Evolutionary conservation across 37 sponge, comb jelly and placozoan genomes (phyloP), one percentile per base, ranked within the genome.

Genomic region (Halichondria panicea): DNA sequence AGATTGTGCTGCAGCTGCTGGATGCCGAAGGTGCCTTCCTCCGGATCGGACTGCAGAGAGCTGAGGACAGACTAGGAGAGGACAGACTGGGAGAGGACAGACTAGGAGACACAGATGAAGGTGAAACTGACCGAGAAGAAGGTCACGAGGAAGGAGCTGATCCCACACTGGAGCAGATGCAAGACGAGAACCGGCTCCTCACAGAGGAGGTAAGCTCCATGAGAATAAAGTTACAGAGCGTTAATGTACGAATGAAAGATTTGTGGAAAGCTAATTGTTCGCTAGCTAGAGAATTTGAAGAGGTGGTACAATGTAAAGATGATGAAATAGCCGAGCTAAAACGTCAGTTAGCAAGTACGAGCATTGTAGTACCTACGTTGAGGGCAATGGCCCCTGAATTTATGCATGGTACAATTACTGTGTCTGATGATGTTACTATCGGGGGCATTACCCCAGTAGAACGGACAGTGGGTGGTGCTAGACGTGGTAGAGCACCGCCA

Each of bases 401-500:
- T n/a, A n/a, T n/a, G n/a, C n/a, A n/a, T n/a, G n/a, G n/a, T n/a
- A n/a, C n/a, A n/a, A n/a, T n/a, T n/a, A n/a, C n/a, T n/a, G n/a
- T n/a, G n/a, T n/a, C n/a, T n/a, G n/a, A n/a, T n/a, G n/a, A n/a
- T n/a, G n/a, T n/a, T n/a, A n/a, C n/a, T n/a, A n/a, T n/a, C n/a
- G n/a, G n/a, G n/a, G n/a, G n/a, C n/a, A n/a, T n/a, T n/a, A n/a
- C n/a, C n/a, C n/a, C n/a, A n/a, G n/a, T n/a, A n/a, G n/a, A n/a
- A n/a, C n/a, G n/a, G n/a, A n/a, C n/a, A n/a, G n/a, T n/a, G n/a
- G n/a, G n/a, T n/a, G n/a, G n/a, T n/a, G n/a, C n/a, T n/a, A n/a
- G n/a, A n/a, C n/a, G n/a, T 8, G n/a, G n/a, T n/a, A n/a, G 67
- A 19, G 66, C 67, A 52, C 66, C 79, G 27, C 79, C 79, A 25